Base-by-base conservation (phyloP, 2,113 vertebrate genomes). In the Apteryx mantelli region DNA sequence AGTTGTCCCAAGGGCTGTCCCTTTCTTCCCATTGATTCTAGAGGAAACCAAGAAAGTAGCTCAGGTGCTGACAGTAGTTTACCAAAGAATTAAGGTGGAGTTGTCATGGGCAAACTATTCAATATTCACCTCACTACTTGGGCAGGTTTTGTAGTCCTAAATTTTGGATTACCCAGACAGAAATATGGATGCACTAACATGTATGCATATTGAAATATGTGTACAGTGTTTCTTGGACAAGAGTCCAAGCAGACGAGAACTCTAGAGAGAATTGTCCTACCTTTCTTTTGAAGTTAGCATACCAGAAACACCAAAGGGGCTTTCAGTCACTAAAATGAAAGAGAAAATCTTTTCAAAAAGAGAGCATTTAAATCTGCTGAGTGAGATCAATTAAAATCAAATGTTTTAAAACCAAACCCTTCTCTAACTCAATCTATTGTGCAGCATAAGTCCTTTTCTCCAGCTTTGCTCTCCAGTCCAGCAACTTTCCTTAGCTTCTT, bases 301-400 rank as follows among this genome's bases (percentile, higher is more conserved):
- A 65, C 25, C 8, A 86, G 77, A 77, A 28, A 7, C 17, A 7
- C 9, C 36, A 30, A 77, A 73, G 10, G 9, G 10, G 5, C 16
- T 82, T 82, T 74, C 48, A 58, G 53, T 34, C 7, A 48, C 34
- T 53, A 46, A 50, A 64, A 69, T 6, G 12, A 82, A 73, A 86
- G 44, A 64, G 8, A 42, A 69, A 64, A 70, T 24, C 5, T 53
- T 84, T 69, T 48, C 0, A 40, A 69, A 80, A 88, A 48, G 16
- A 69, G 63, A 63, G 9, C 8, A 40, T 46, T 92, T 64, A 34
- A 74, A n/a, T 69, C 40, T 86, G 42, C 40, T 64, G 53, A 44
- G 40, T 53, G 36, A 92, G 83, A 89, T 36, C 78, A 40, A 89
- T 92, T 52, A 83, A 83, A 93, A 80, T 83, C 53, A 95, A 88